phyloP scores from a whole-genome alignment of 2,888 invertebrate genomes.

The Ochropacha duplaris region DNA sequence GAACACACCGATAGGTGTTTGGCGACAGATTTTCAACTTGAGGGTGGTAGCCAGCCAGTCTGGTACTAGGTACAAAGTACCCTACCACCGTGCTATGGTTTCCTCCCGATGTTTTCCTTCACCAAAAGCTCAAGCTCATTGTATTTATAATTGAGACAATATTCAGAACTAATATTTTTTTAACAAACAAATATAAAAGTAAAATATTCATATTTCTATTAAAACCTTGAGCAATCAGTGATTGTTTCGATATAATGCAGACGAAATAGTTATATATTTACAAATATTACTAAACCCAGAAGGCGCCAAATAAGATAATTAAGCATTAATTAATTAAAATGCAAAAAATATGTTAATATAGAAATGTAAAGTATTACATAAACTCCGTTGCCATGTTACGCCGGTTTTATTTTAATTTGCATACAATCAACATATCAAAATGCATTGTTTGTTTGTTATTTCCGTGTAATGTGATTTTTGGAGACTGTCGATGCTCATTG shows the following conservation, averaged over 20 bases:
- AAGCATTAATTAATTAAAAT: neutral
- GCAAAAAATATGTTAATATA: neutral
- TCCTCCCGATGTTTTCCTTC: too few species aligned
- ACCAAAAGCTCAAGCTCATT: too few species aligned
- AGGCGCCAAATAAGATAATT: neutral
- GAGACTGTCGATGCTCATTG: conserved; percentile 1
- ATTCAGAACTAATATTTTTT: too few species aligned
- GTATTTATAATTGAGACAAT: too few species aligned
- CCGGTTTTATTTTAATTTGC: conserved; percentile 3
- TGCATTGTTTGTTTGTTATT: conserved; percentile 5
- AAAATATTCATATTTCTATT: neutral
- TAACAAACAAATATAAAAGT: too few species aligned
- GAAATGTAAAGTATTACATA: neutral
- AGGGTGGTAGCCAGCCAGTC: too few species aligned
- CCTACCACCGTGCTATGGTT: too few species aligned
- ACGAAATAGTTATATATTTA: neutral
- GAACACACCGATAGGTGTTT: too few species aligned
- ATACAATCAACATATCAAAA: neutral
- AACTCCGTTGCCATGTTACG: neutral
- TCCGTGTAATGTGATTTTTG: conserved; percentile 1
- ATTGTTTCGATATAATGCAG: neutral
- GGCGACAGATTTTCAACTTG: too few species aligned
- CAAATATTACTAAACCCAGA: neutral
- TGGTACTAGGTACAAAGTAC: too few species aligned
- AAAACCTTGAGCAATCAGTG: neutral